Base-by-base conservation (phyloP, 2,113 vertebrate species). In the Sphaerodactylus townsendi region DNA sequence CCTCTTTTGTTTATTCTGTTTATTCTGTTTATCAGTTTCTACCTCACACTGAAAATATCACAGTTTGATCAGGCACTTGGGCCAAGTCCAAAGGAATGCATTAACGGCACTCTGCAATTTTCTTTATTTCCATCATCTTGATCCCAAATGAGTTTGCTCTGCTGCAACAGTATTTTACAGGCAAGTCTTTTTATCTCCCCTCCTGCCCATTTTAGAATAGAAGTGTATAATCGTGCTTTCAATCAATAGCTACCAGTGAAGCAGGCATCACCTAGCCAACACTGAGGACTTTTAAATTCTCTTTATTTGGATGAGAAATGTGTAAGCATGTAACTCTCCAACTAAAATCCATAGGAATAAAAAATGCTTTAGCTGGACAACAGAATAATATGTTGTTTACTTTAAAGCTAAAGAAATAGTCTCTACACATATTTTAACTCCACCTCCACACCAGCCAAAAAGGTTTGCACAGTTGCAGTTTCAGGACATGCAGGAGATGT, bases 31-130 rank as follows among this genome's bases (percentile, higher is more conserved):
- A 21, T 68, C 17, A 4, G 50, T 80, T 62, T 87, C 33, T 53
- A 13, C 35, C 30, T 66, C 78, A 7, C 56, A 86, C 86, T 78
- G 89, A 65, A 88, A 86, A 90, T 62, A 84, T 85, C 1, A 1
- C 21, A 10, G 28, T 50, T 78, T 4, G 23, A 83, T 37, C 66
- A 86, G 0, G 0, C 15, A 46, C 75, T 90, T 87, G 41, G 10
- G 35, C 33, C 65, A 75, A 81, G 50, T 37, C 39, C 48, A 85
- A 71, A 85, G 66, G 19, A 83, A 30, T 3, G 69, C 15, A 11
- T 69, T 77, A 75, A 33, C 0, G 69, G 46, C 66, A 75, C 53
- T 19, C 10, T 81, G 69, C 35, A 56, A 35, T 86, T 84, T 92
- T 79, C 2, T 28, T 21, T 81, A 41, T 11, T 68, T 83, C n/a